phyloP scores from a whole-genome alignment of 2,888 invertebrate species.

The Drosophila robusta region DNA sequence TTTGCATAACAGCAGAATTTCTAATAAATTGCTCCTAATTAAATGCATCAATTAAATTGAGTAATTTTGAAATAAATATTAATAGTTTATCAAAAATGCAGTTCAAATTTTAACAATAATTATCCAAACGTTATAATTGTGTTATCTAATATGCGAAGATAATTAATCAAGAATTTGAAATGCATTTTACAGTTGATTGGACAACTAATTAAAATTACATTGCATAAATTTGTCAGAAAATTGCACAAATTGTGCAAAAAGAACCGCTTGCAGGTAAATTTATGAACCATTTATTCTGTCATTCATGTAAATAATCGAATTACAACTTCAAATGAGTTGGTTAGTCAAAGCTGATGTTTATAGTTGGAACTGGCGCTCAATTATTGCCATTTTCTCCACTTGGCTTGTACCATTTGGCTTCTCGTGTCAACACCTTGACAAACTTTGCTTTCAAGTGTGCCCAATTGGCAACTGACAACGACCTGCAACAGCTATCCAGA shows the following conservation, averaged over 20 bases:
- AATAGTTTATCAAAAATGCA: not conserved
- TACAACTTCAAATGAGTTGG: not conserved
- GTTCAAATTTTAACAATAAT: slow-evolving; percentile 6
- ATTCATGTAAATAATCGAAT: not conserved
- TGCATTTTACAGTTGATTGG: slow-evolving; percentile 30
- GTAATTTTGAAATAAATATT: not conserved
- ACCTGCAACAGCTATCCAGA: slow-evolving; percentile 21
- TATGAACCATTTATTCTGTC: slow-evolving; percentile 9
- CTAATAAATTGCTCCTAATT: slow-evolving; percentile 1
- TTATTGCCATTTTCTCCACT: slow-evolving; percentile 28
- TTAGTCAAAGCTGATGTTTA: not conserved
- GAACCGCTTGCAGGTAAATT: not conserved
- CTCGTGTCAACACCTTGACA: slow-evolving; percentile 65
- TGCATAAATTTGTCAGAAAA: slow-evolving; percentile 35
- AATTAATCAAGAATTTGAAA: not conserved
- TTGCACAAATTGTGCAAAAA: not conserved
- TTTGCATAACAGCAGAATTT: no score
- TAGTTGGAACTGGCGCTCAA: slow-evolving; percentile 19
- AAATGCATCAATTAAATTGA: slow-evolving; percentile 8
- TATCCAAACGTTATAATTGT: slow-evolving; percentile 11
- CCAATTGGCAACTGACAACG: slow-evolving; percentile 40
- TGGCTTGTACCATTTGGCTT: slow-evolving; percentile 4
- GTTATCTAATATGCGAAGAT: slow-evolving; percentile 11
- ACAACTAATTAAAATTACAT: slow-evolving; percentile 44
- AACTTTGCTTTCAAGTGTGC: slow-evolving; percentile 55